These are phyloP conservation scores for Ametastegia equiseti DNA, from an alignment of 2,888 invertebrate species.

Conservation along the genomic window DNA sequence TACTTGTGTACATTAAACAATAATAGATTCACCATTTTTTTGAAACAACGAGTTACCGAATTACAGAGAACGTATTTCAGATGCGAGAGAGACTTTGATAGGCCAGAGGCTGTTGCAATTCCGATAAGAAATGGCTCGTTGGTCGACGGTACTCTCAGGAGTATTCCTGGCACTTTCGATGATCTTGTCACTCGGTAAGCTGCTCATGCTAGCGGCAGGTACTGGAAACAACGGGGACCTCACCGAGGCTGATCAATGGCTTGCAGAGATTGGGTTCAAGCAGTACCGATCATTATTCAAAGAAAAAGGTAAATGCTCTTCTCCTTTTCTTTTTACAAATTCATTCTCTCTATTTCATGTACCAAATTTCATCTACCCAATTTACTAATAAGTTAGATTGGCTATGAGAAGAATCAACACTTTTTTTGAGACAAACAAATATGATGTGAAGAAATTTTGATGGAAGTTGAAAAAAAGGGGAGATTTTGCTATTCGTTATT, in stretches of 20 bases:
- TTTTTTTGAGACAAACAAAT: too few species aligned
- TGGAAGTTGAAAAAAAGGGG: too few species aligned
- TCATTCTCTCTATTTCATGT: background rate
- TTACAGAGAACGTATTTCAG: background rate
- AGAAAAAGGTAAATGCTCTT: conserved; percentile 83
- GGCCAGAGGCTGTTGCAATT: conserved; percentile 55
- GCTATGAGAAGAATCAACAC: too few species aligned
- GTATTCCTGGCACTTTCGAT: conserved; percentile 73
- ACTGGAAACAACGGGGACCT: conserved; percentile 77
- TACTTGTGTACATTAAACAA: too few species aligned
- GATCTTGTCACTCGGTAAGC: conserved; percentile 72
- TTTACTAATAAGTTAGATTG: too few species aligned
- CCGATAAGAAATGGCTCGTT: conserved; percentile 68
- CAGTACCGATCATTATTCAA: conserved; percentile 84
- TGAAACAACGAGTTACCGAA: background rate
- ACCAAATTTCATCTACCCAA: too few species aligned
- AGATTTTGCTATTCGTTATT: too few species aligned
- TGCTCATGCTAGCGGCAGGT: conserved; percentile 71
- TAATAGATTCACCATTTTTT: background rate
- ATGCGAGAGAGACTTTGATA: background rate
- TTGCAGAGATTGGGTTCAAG: conserved; percentile 85
- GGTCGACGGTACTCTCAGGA: conserved; percentile 74
- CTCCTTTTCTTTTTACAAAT: background rate
- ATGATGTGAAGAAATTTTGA: too few species aligned
- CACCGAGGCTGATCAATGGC: conserved; percentile 85